These are phyloP conservation scores for Agrotis segetum DNA, from an alignment of 2,888 invertebrate genomes.

Conservation along the genomic window DNA sequence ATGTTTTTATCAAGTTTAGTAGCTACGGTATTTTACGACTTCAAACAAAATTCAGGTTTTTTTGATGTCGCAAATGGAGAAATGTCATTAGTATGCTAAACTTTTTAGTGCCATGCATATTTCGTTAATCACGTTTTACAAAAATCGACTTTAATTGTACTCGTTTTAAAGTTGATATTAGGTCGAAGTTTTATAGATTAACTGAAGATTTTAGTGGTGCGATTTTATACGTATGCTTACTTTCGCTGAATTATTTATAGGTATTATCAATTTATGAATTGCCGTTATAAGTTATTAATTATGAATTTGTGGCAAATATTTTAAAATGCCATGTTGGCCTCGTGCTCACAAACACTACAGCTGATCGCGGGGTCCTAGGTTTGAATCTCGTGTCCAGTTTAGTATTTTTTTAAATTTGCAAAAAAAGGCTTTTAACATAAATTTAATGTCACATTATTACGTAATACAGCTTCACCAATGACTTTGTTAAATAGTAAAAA, in stretches of 20 bases:
- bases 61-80: conserved; percentile 65
- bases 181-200: conserved; percentile 8
- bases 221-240: conserved; percentile 57
- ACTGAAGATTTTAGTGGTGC: conserved; percentile 21
- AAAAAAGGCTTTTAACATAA: no score
- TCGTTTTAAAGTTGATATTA: neutral
- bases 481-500: no score
- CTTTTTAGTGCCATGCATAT: conserved; percentile 40
- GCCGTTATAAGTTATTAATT: conserved; percentile 50
- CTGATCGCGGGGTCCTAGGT: no score
- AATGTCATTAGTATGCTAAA: conserved; percentile 73
- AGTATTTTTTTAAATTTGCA: no score
- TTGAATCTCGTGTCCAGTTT: no score
- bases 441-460: no score
- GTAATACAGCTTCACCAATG: no score
- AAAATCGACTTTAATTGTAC: neutral
- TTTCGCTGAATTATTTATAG: conserved; percentile 63
- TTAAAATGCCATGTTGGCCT: no score
- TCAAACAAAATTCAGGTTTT: conserved; percentile 64
- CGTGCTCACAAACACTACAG: no score
- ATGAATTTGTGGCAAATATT: conserved; percentile 32
- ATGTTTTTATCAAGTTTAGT: conserved; percentile 69
- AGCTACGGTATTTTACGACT: conserved; percentile 70
- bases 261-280: conserved; percentile 44
- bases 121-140: neutral